phyloP scores from a whole-genome alignment of 2,888 invertebrate genomes.

The Pterostichus niger region DNA sequence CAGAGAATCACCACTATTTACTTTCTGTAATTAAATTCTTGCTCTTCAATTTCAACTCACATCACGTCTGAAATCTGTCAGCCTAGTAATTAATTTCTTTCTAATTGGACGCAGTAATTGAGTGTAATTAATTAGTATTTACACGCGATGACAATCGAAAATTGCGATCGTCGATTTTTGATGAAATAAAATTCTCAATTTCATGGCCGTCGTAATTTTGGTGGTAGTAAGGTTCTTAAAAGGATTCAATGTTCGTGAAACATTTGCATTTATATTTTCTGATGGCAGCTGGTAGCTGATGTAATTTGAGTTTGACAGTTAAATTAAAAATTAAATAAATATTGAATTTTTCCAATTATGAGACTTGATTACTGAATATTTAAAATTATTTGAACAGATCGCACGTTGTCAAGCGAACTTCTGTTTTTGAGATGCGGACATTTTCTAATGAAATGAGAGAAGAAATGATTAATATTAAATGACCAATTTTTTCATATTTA shows the following conservation, averaged over 20 bases:
- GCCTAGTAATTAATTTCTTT: slow-evolving; percentile 40
- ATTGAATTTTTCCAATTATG: slow-evolving; percentile 39
- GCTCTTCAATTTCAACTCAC: slow-evolving; percentile 10
- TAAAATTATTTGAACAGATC: slow-evolving; percentile 9
- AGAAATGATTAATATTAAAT: too few species aligned
- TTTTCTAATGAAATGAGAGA: too few species aligned
- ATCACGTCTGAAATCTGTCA: slow-evolving; percentile 21
- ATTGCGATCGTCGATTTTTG: slow-evolving; percentile 6
- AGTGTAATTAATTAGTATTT: slow-evolving; percentile 51
- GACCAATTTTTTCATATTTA: too few species aligned
- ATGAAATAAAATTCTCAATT: neutral
- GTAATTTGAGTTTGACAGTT: slow-evolving; percentile 33
- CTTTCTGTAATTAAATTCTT: slow-evolving; percentile 40
- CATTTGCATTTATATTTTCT: slow-evolving; percentile 35
- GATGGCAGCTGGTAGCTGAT: neutral
- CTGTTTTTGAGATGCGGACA: too few species aligned
- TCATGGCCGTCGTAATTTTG: neutral
- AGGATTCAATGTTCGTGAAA: neutral
- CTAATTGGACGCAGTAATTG: slow-evolving; percentile 46
- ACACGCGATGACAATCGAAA: slow-evolving; percentile 27
- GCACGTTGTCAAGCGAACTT: too few species aligned
- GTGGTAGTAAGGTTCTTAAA: neutral
- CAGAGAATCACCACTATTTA: neutral
- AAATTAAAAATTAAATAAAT: slow-evolving; percentile 50
- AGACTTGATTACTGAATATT: slow-evolving; percentile 37